Percentiles rank a stretch among this genome's conserved stretches.
Evolutionary conservation across 2,113 vertebrate species (phyloP).

Genomic region (Oenanthe melanoleuca): DNA sequence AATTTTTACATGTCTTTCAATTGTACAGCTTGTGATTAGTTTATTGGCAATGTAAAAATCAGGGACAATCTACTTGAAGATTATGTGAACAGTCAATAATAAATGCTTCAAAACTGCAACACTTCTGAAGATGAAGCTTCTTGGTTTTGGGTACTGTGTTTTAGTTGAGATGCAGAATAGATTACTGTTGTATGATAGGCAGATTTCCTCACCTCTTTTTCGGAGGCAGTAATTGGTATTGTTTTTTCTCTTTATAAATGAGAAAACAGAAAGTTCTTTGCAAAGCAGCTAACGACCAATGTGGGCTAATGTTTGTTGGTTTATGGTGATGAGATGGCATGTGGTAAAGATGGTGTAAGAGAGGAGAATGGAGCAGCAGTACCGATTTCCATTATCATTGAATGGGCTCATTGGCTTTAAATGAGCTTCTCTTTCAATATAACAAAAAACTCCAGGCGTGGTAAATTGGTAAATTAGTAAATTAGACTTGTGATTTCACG

Average conservation of each 20-base stretch:
- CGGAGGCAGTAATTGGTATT: neutral
- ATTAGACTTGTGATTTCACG: neutral
- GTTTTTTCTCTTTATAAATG: neutral
- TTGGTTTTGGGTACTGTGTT: neutral
- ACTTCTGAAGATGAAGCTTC: neutral
- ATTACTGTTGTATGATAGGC: neutral
- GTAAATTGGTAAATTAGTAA: conserved; percentile 32
- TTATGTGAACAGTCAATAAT: neutral
- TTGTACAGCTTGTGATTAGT: neutral
- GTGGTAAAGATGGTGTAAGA: neutral
- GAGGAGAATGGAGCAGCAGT: neutral
- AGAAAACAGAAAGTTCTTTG: neutral
- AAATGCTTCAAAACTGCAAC: neutral
- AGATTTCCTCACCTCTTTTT: neutral
- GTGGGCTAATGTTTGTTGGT: neutral
- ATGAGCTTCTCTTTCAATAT: neutral
- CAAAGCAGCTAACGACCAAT: neutral
- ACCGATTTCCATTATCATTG: neutral
- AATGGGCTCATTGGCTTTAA: neutral
- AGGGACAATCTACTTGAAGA: neutral
- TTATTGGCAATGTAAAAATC: neutral
- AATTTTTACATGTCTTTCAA: neutral
- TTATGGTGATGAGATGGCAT: neutral
- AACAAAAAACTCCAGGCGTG: neutral
- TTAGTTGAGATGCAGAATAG: neutral